Base-by-base conservation (phyloP, 2,888 invertebrate genomes). In the Megastigmus dorsalis region DNA sequence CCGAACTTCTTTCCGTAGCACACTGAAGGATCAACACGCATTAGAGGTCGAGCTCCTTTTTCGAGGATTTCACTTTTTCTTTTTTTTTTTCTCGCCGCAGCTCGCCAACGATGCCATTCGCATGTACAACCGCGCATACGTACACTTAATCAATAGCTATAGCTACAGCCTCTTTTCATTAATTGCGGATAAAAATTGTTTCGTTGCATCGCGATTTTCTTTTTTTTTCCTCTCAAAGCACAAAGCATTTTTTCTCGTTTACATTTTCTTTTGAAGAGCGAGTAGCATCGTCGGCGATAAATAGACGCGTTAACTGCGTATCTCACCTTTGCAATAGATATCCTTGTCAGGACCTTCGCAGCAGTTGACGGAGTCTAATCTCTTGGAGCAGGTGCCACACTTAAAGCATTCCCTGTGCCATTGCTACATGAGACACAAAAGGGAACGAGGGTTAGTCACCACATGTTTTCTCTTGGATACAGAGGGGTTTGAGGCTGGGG, bases 1-100 rank as follows among this genome's bases (percentile, higher is more conserved):
- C 98, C 98, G 90, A 96, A 98, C 92, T 94, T 95, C 92, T 97
- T 96, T 88, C 94, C 96, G 91, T 99, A 98, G 92, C 98, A 98
- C 87, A 95, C 95, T 95, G 90, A 84, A 38, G 75, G 70, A 63
- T 63, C 67, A 71, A 62, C 62, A 70, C 69, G 7, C 57, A 59
- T 73, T 68, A 74, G 59, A 65, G 50, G 33, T 43, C 41, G 26
- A 18, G 55, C 18, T 23, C 15, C n/a, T 43, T 55, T 55, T 3
- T 30, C 30, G 13, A 20, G n/a, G n/a, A n/a, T n/a, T n/a, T n/a
- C 1, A 2, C 18, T 0, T 6, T 13, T 9, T 41, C 0, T 23
- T 26, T 10, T 45, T 43, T 20, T 30, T 45, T 3, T 20, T 15
- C 0, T 26, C 10, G n/a, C 28, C n/a, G 62, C 36, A 20, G 9